Base-by-base conservation (phyloP, 2,888 invertebrate genomes). In the Erynnis tages region DNA sequence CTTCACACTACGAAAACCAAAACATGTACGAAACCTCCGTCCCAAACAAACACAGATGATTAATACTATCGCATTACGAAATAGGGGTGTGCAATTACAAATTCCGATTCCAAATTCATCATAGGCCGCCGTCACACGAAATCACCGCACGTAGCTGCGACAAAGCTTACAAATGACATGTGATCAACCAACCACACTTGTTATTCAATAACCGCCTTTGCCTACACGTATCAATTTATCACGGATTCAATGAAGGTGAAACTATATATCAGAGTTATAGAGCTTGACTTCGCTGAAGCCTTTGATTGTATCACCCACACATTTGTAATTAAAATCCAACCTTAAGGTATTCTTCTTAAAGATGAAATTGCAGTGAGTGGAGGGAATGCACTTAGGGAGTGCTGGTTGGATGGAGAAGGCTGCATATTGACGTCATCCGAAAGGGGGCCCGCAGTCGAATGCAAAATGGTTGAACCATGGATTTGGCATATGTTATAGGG, bases 401-500 rank as follows among this genome's bases (percentile, higher is more conserved):
- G 80, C 63, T 53, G 54, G 11, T 17, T 6, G 27, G 37, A 17
- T 55, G 55, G 45, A 54, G 52, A 64, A 65, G 68, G 72, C 73
- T 85, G 86, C 84, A 87, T 85, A 86, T 86, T 86, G 86, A 85
- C 85, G 88, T 88, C 88, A 87, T 76, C 79, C 72, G 76, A 87
- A 86, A 85, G 87, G 88, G 86, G 83, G 78, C 74, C 71, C 70
- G 79, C 74, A 79, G 79, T 75, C 81, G 82, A 86, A 88, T 88
- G 88, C 88, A 87, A 87, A 87, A 86, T 79, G 87, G 82, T 80
- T 79, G 78, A 78, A 79, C 81, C 83, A 85, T 89, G 86, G 88
- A 89, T 88, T 88, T 85, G 88, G 88, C 88, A 89, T 89, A 88
- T 88, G 88, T 84, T 87, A 80, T 78, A 79, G 82, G 82, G 83